phyloP scores from a whole-genome alignment of 2,888 invertebrate species.

The Steinernema scapterisci region DNA sequence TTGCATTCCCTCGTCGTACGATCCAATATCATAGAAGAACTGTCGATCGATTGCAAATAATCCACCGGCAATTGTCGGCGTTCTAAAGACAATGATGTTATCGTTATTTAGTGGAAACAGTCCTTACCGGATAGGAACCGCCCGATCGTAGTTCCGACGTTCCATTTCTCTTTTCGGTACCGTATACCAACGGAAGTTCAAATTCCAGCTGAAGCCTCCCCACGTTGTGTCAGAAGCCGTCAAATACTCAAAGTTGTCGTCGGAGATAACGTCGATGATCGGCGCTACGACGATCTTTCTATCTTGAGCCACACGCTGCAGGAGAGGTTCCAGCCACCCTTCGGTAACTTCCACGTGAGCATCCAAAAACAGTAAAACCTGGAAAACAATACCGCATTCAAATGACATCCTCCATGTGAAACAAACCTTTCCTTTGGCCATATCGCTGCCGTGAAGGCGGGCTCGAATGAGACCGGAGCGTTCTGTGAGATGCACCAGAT shows the following conservation, averaged over 20 bases:
- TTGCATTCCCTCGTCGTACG: slow-evolving; percentile 98
- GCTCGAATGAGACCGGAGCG: slow-evolving; percentile 95
- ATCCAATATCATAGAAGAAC: slow-evolving; percentile 95
- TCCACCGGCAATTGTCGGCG: slow-evolving; percentile 98
- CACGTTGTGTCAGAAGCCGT: slow-evolving; percentile 98
- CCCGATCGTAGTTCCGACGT: slow-evolving; percentile 87
- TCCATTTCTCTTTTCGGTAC: slow-evolving; percentile 96
- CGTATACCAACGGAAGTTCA: slow-evolving; percentile 91
- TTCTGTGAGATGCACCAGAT: slow-evolving; percentile 80
- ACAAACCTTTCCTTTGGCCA: slow-evolving; percentile 76
- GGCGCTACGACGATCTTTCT: slow-evolving; percentile 92
- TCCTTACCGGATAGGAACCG: slow-evolving; percentile 80
- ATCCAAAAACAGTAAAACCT: slow-evolving; percentile 90
- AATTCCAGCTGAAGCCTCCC: slow-evolving; percentile 99
- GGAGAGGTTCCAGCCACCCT: slow-evolving; percentile 93
- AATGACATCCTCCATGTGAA: background rate
- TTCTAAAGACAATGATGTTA: slow-evolving; percentile 69
- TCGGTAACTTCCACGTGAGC: slow-evolving; percentile 88
- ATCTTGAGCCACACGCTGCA: slow-evolving; percentile 70
- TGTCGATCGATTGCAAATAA: slow-evolving; percentile 87
- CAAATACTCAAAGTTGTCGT: slow-evolving; percentile 97
- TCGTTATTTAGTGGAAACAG: background rate
- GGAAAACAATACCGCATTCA: slow-evolving; percentile 58
- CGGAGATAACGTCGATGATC: slow-evolving; percentile 97
- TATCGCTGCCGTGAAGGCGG: slow-evolving; percentile 87